phyloP scores from a whole-genome alignment of 2,888 invertebrate species.

The Callinectes sapidus region DNA sequence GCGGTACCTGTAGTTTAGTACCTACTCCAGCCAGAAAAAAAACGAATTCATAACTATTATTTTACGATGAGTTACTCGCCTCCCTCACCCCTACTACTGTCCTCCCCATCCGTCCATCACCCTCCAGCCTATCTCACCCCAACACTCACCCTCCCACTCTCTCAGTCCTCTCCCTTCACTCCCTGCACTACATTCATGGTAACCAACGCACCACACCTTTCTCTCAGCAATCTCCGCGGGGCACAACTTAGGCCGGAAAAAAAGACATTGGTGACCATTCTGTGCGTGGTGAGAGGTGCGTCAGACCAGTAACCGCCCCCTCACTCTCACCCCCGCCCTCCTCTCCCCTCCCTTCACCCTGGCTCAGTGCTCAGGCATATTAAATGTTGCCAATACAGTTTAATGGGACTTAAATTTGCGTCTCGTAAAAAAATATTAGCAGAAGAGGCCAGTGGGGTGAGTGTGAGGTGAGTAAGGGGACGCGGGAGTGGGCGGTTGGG shows the following conservation, averaged over 20 bases:
- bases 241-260: not conserved
- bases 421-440: not conserved
- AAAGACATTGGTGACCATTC: not conserved
- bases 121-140: not conserved
- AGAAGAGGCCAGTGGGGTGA: not conserved
- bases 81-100: not conserved
- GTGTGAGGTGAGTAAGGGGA: not conserved
- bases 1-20: not conserved
- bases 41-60: not conserved
- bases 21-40: not conserved
- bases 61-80: not conserved
- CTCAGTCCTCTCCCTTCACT: not conserved
- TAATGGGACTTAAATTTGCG: conserved; percentile 4
- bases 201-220: not conserved
- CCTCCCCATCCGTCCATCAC: not conserved
- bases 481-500: not conserved
- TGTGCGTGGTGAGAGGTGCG: conserved; percentile 17
- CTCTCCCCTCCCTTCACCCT: not conserved
- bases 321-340: not conserved
- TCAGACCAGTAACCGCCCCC: conserved; percentile 4
- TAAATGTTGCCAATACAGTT: not conserved
- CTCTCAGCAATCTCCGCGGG: not conserved
- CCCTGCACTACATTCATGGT: not conserved
- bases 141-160: not conserved
- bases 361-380: conserved; percentile 1